These are phyloP conservation scores for Maniola jurtina DNA, from an alignment of 1,140 invertebrate genomes.

Conservation along the genomic window DNA sequence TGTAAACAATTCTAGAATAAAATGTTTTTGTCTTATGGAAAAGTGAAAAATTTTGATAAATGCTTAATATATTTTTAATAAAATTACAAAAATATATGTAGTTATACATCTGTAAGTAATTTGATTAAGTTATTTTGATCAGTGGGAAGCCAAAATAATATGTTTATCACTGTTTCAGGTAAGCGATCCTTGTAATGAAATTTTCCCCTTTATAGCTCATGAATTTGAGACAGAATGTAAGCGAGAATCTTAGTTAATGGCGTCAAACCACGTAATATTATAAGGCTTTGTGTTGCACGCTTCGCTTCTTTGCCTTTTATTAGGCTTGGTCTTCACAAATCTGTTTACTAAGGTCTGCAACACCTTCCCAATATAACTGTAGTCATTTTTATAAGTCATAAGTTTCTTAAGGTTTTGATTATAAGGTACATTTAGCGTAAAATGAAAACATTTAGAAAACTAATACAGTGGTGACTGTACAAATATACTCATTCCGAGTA, in stretches of 20 bases:
- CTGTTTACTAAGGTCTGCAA: too few relatives aligned
- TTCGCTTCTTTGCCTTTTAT: too few relatives aligned
- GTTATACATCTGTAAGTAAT: too few relatives aligned
- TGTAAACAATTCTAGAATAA: too few relatives aligned
- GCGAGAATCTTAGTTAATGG: conserved; percentile 25
- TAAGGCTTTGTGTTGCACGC: not conserved
- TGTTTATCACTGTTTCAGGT: conserved; percentile 26
- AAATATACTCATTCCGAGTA: conserved; percentile 9
- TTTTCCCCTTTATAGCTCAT: conserved; percentile 30
- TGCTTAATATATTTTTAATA: too few relatives aligned
- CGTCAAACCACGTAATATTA: conserved; percentile 18
- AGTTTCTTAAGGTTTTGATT: too few relatives aligned
- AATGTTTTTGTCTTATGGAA: too few relatives aligned
- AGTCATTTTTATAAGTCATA: too few relatives aligned
- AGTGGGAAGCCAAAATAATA: conserved; percentile 1
- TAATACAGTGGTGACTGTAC: conserved; percentile 1
- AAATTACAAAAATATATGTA: too few relatives aligned
- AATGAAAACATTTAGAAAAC: not conserved
- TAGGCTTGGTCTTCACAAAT: too few relatives aligned
- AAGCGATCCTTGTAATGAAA: conserved; percentile 29
- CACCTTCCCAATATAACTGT: too few relatives aligned
- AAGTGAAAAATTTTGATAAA: too few relatives aligned
- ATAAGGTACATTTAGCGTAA: not conserved
- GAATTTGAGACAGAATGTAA: conserved; percentile 28
- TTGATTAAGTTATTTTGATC: not conserved